These are phyloP conservation scores for Sebastes miniatus DNA, from an alignment of 2,797 vertebrate genomes.

Conservation along the genomic window DNA sequence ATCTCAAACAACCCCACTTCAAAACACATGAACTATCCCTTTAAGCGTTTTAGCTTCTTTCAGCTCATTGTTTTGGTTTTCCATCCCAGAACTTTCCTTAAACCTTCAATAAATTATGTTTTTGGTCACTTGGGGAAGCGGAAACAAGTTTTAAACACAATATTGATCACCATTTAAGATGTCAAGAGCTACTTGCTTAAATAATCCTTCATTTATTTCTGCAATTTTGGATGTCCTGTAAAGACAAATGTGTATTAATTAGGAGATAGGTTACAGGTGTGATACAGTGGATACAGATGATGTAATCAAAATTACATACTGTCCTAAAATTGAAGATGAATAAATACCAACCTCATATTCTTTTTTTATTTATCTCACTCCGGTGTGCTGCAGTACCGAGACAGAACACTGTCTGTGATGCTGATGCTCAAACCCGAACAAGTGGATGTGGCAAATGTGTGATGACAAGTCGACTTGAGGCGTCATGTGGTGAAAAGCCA, in stretches of 20 bases:
- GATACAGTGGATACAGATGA: not conserved
- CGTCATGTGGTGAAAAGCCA: not conserved
- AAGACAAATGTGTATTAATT: not conserved
- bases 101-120: not conserved
- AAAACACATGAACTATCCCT: too few relatives aligned
- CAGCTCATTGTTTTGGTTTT: not conserved
- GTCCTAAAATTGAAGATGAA: not conserved
- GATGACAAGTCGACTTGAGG: slow-evolving; percentile 23
- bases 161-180: too few relatives aligned
- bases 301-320: not conserved
- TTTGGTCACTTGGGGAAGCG: not conserved
- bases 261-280: not conserved
- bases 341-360: not conserved
- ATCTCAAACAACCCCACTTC: fast-evolving
- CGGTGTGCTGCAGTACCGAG: not conserved
- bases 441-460: slow-evolving; percentile 14
- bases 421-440: slow-evolving; percentile 6
- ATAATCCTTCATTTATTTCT: not conserved
- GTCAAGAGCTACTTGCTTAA: not conserved
- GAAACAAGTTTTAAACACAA: not conserved
- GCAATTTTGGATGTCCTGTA: not conserved
- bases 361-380: not conserved
- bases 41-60: not conserved
- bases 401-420: not conserved
- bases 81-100: not conserved